Conservation (phyloP, 2,113 vertebrate genomes). For the Chaetodon trifascialis region DNA sequence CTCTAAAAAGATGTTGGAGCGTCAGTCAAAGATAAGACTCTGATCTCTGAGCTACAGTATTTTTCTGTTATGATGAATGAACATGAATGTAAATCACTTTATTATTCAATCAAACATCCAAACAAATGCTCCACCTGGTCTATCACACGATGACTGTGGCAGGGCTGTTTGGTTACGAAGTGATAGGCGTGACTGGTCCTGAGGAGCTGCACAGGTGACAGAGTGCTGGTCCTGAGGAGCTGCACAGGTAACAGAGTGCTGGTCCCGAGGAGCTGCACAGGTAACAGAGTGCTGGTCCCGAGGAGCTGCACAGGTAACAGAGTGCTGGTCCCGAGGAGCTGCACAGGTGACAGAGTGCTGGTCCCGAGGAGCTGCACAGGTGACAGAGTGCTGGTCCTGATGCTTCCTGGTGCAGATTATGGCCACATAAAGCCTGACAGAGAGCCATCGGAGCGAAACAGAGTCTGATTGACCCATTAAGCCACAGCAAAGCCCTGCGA, state of each 20-base stretch:
- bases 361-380: neutral
- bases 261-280: neutral
- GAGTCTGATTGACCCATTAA: constrained; percentile 47
- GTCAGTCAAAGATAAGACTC: too few species aligned
- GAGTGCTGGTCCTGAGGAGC: neutral
- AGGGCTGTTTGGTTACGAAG: too few species aligned
- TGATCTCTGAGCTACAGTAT: too few species aligned
- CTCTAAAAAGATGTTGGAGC: too few species aligned
- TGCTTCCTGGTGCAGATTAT: constrained; percentile 20
- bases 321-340: neutral
- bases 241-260: neutral
- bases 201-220: neutral
- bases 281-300: neutral
- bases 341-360: too few species aligned
- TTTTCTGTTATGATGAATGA: too few species aligned
- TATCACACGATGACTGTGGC: too few species aligned
- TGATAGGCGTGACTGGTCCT: too few species aligned
- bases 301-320: neutral
- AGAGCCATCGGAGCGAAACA: constrained; percentile 39
- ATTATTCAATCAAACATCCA: too few species aligned
- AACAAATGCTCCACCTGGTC: too few species aligned
- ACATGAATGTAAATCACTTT: too few species aligned
- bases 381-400: neutral
- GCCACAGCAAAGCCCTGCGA: neutral
- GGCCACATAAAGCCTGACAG: constrained; percentile 44